Base-by-base conservation (phyloP, 2,797 vertebrate genomes). In the Catostomus latipinnis region DNA sequence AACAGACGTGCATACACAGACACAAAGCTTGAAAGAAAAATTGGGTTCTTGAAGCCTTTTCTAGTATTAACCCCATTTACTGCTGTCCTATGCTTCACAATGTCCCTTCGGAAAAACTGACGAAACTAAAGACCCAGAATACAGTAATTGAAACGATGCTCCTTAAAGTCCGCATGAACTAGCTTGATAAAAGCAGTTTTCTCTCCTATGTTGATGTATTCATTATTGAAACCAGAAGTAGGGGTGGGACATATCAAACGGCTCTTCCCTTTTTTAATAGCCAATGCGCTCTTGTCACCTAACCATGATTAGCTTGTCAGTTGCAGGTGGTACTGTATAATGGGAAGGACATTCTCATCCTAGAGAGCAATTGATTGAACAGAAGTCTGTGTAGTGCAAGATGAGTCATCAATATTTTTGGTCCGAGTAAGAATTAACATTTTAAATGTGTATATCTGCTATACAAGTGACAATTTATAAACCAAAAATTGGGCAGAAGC, bases 1-100 rank as follows among this genome's bases (percentile, higher is more conserved):
- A 89, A 86, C 62, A 83, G 54, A 76, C 22, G 46, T 53, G 13
- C 6, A 45, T 11, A 71, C 50, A 56, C 18, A 71, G 48, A 54
- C 16, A 76, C 18, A 57, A 53, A 67, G 63, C 43, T 9, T 43
- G 18, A 62, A 49, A 16, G 11, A 57, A 62, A 50, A 58, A 11
- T 68, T 71, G 74, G 71, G 68, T 65, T 70, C 53, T 78, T 66
- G 45, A 68, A 74, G 81, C 68, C 49, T 70, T 76, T 70, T 52
- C 58, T 66, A 14, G 52, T 50, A 50, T 72, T 49, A 58, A 66
- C 77, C 70, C 61, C 16, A 50, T 65, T 78, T 78, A 52, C 14
- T 4, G 53, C 5, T 53, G 70, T 70, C 13, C 58, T 78, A 70
- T 46, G 10, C 67, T 50, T 70, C 56, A 70, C 75, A 53, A 9